Conservation (phyloP, 2,888 invertebrate genomes). For the Watsonalla cultraria region DNA sequence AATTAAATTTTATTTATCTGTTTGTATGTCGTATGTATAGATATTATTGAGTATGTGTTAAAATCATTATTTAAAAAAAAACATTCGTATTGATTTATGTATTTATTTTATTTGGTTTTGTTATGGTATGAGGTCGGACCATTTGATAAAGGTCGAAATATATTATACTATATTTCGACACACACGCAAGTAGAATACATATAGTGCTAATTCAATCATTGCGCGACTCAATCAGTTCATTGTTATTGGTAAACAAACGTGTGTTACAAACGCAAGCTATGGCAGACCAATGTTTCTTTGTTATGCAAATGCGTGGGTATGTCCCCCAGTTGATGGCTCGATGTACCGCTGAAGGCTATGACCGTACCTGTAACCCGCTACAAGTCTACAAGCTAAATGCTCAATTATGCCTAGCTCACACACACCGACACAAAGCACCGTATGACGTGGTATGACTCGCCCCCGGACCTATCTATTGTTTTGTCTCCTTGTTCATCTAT, state of each 20-base stretch:
- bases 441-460: constrained; percentile 21
- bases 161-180: too few species aligned
- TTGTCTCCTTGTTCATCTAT: not conserved
- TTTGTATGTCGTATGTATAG: too few species aligned
- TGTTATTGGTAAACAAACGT: constrained; percentile 34
- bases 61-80: too few species aligned
- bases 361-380: constrained; percentile 56
- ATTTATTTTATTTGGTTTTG: too few species aligned
- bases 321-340: constrained; percentile 38
- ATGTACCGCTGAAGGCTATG: constrained; percentile 59
- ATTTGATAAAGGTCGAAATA: too few species aligned
- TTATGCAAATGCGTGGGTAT: constrained; percentile 56
- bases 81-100: too few species aligned
- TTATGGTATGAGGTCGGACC: too few species aligned
- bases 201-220: constrained; percentile 5
- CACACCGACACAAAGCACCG: constrained; percentile 35
- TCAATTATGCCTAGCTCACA: constrained; percentile 52
- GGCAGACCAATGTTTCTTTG: constrained; percentile 54
- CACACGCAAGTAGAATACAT: not conserved
- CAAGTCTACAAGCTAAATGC: constrained; percentile 62
- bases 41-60: too few species aligned
- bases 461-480: constrained; percentile 12
- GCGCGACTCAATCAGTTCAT: constrained; percentile 10
- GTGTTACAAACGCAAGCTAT: constrained; percentile 34
- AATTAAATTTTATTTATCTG: too few species aligned